These are phyloP conservation scores for Galeopterus variegatus DNA, from an alignment of 2,113 vertebrate genomes.

Conservation along the genomic window DNA sequence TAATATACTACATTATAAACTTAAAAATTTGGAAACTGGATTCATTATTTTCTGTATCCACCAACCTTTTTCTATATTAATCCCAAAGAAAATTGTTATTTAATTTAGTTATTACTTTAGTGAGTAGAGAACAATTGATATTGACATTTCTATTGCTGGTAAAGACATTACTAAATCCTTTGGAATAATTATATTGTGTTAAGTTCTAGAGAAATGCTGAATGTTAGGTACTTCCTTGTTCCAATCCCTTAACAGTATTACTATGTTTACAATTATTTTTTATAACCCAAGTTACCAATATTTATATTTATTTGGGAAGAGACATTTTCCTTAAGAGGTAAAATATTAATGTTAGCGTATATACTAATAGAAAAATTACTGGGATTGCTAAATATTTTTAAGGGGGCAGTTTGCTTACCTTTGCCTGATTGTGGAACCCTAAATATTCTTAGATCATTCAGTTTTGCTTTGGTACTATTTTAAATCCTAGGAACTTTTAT, in stretches of 20 bases:
- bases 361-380: not conserved
- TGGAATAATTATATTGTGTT: not conserved
- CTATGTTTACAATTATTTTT: not conserved
- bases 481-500: not conserved
- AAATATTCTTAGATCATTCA: not conserved
- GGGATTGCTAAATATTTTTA: not conserved
- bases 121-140: not conserved
- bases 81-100: not conserved
- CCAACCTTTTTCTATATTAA: not conserved
- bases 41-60: not conserved
- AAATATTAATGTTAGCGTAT: not conserved
- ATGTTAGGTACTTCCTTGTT: not conserved
- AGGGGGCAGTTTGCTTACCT: not conserved
- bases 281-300: not conserved
- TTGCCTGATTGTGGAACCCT: not conserved
- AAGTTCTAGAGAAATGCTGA: not conserved
- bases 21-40: not conserved
- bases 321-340: not conserved
- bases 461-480: not conserved
- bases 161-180: not conserved
- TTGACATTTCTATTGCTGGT: not conserved
- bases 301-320: constrained; percentile 13
- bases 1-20: not conserved
- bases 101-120: not conserved
- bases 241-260: not conserved